A percentile compares a stretch with the other conserved stretches of the same genome.
phyloP scores from a whole-genome alignment of 2,113 vertebrate genomes.

The Mormyrus lacerda region DNA sequence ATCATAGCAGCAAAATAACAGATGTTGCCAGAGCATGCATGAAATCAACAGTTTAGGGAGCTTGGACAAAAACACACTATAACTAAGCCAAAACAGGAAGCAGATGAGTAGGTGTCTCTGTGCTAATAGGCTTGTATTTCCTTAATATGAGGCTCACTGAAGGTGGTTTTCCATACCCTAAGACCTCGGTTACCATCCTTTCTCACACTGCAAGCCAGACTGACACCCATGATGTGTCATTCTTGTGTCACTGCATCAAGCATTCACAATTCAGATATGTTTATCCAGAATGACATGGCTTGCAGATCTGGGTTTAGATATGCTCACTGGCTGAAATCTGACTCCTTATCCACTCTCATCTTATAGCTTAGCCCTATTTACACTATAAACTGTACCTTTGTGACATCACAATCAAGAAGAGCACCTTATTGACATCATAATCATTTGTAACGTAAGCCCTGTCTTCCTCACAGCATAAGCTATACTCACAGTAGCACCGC shows the following conservation, averaged over 20 bases:
- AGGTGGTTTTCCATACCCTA: neutral
- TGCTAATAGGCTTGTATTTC: neutral
- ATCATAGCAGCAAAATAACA: neutral
- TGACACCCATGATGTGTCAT: neutral
- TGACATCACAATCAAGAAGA: neutral
- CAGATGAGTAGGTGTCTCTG: neutral
- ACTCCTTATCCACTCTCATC: neutral
- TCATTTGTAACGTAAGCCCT: neutral
- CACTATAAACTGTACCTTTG: neutral
- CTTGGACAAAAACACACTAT: neutral
- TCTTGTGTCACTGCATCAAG: neutral
- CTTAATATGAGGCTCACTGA: neutral
- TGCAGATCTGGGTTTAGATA: neutral
- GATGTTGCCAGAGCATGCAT: neutral
- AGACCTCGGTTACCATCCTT: neutral
- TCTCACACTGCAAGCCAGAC: neutral
- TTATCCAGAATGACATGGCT: neutral
- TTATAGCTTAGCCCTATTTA: neutral
- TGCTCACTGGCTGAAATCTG: neutral
- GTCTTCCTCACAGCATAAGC: neutral
- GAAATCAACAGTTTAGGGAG: neutral
- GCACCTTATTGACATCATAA: neutral
- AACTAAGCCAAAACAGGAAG: neutral
- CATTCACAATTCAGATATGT: neutral
- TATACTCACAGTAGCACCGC: neutral